A percentile compares a stretch with the other conserved stretches of the same genome.
Evolutionary conservation across 2,113 vertebrate species (phyloP).

Genomic region (Eonycteris spelaea): DNA sequence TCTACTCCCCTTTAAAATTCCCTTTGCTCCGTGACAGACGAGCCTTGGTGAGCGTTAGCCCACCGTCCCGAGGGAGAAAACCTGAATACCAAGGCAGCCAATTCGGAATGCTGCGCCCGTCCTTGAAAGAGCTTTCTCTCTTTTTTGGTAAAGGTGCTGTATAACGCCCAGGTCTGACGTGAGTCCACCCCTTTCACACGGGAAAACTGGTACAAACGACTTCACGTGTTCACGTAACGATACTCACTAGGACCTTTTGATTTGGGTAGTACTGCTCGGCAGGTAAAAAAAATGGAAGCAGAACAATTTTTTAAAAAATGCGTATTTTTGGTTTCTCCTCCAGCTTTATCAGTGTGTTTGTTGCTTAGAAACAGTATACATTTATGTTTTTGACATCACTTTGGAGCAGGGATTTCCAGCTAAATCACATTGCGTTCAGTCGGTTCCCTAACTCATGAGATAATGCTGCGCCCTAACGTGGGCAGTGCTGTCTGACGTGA

Average conservation of each 20-base stretch:
- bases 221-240: neutral
- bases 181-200: neutral
- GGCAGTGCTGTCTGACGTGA: accelerated
- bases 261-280: neutral
- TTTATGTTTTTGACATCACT: neutral
- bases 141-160: neutral
- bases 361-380: neutral
- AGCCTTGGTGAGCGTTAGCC: neutral
- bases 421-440: neutral
- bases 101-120: neutral
- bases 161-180: neutral
- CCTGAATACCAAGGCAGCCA: too few species aligned
- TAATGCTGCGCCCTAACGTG: accelerated
- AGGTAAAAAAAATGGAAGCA: neutral
- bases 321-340: neutral
- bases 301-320: neutral
- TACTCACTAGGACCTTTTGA: neutral
- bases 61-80: neutral
- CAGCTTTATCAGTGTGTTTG: neutral
- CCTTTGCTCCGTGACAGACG: neutral
- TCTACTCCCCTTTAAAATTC: neutral
- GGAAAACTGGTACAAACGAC: neutral
- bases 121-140: neutral
- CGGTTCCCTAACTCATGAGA: neutral
- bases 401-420: neutral